Evolutionary conservation across 2,797 vertebrate genomes (phyloP), one percentile per base, ranked within the genome.

Genomic region (Coccyzus lansbergi): DNA sequence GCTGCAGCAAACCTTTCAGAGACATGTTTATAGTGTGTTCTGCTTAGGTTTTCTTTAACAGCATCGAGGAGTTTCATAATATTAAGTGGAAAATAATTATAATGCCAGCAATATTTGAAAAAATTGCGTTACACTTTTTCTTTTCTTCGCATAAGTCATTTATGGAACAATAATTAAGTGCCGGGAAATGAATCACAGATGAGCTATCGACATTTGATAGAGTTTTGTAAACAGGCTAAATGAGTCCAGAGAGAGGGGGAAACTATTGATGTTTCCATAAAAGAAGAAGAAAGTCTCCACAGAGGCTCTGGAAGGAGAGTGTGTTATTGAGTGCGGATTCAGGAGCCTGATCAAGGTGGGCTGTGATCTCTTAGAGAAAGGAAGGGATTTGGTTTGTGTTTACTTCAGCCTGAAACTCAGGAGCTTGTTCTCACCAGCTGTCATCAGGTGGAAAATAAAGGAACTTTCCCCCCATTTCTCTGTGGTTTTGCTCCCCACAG

Each of bases 191-290:
- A 96, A 92, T 94, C 77, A 79, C 71, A 51, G 70, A 91, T 84
- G 76, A 94, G 77, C 62, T 83, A 81, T 58, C 5, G 34, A 80
- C 55, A 94, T 82, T 94, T 94, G 80, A 93, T 63, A 62, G 76
- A 86, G 40, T 90, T 97, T 93, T 96, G 63, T 88, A 95, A 97
- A 95, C 92, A 95, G 60, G 68, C 71, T 38, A 92, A 96, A 92
- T 88, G 77, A 92, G 74, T 92, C 81, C 75, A 85, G 42, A 52
- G 91, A 95, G 88, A 97, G 65, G 53, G 34, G 79, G 90, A 88
- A 93, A 70, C 53, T 92, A 86, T 83, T 86, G 92, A 93, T 56
- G 40, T 92, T 94, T 90, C 84, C 72, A 80, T 81, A 80, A 90
- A 52, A 88, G 38, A 36, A 70, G 46, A 34, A 28, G 16, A 10